Evolutionary conservation across 2,113 vertebrate species (phyloP).

Genomic region (Poeciliopsis retropinna): DNA sequence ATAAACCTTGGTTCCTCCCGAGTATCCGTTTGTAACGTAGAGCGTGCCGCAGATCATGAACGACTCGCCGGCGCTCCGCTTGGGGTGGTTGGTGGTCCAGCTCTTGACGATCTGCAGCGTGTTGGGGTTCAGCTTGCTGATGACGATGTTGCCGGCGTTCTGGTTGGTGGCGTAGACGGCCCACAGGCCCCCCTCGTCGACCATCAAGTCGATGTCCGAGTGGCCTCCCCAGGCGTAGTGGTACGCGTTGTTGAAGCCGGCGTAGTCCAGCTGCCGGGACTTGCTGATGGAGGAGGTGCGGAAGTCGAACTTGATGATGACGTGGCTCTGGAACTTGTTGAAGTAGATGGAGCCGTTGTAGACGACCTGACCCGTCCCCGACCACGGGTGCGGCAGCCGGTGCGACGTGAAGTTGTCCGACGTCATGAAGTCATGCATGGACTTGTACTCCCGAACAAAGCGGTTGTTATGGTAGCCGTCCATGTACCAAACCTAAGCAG

Average conservation of each 20-base stretch:
- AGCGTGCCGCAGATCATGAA: constrained; percentile 99
- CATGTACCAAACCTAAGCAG: constrained; percentile 97
- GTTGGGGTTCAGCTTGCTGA: constrained; percentile 95
- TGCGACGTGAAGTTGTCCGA: constrained; percentile 98
- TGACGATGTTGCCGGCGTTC: constrained; percentile 96
- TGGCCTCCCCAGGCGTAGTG: constrained; percentile 99
- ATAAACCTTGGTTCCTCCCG: constrained; percentile 96
- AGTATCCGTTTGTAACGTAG: constrained; percentile 97
- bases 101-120: constrained; percentile 92
- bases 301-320: constrained; percentile 97
- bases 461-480: constrained; percentile 99
- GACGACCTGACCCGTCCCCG: constrained; percentile 96
- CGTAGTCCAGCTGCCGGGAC: constrained; percentile 93
- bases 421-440: constrained; percentile 94
- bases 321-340: constrained; percentile 99
- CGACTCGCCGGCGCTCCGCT: constrained; percentile 94
- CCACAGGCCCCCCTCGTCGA: constrained; percentile 95
- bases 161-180: constrained; percentile 98
- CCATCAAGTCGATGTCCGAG: constrained; percentile 99
- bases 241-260: constrained; percentile 96
- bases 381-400: constrained; percentile 97
- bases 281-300: constrained; percentile 92
- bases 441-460: constrained; percentile 95
- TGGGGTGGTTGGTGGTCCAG: constrained; percentile 97
- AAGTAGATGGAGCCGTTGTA: constrained; percentile 99